Conservation (phyloP, 2,797 vertebrate genomes). For the Mastacembelus armatus region DNA sequence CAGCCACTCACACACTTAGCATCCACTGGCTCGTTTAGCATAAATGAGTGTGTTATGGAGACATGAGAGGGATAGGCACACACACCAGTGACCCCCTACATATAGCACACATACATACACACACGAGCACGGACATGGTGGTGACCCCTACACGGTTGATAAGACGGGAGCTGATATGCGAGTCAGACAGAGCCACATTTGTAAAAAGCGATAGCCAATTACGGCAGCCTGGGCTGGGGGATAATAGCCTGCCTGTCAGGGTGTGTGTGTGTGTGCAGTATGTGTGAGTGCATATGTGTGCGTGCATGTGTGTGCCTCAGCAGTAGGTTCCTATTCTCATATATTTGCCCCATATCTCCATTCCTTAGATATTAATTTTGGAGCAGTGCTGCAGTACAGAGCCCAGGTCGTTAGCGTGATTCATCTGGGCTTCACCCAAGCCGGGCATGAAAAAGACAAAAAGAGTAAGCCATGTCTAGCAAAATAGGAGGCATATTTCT, state of each 20-base stretch:
- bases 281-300: slow-evolving; percentile 61
- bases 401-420: slow-evolving; percentile 85
- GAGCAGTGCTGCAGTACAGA: slow-evolving; percentile 79
- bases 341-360: slow-evolving; percentile 88
- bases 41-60: slow-evolving; percentile 77
- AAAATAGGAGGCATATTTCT: slow-evolving; percentile 65
- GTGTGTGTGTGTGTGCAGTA: slow-evolving; percentile 72
- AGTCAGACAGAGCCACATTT: slow-evolving; percentile 85
- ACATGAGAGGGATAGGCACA: slow-evolving; percentile 76
- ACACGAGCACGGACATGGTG: slow-evolving; percentile 59
- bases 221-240: slow-evolving; percentile 84
- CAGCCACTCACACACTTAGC: slow-evolving; percentile 71
- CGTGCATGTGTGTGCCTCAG: slow-evolving; percentile 62
- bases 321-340: slow-evolving; percentile 87
- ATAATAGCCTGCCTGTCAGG: slow-evolving; percentile 88
- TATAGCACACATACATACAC: slow-evolving; percentile 42
- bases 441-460: slow-evolving; percentile 55
- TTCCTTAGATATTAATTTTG: slow-evolving; percentile 88
- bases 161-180: slow-evolving; percentile 82
- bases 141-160: slow-evolving; percentile 82
- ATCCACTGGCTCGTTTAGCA: slow-evolving; percentile 77
- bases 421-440: slow-evolving; percentile 82
- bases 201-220: slow-evolving; percentile 90
- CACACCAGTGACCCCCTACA: slow-evolving; percentile 75
- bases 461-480: slow-evolving; percentile 46